Evolutionary conservation across 2,888 invertebrate species (phyloP).

Genomic region (Eristalis tenax): DNA sequence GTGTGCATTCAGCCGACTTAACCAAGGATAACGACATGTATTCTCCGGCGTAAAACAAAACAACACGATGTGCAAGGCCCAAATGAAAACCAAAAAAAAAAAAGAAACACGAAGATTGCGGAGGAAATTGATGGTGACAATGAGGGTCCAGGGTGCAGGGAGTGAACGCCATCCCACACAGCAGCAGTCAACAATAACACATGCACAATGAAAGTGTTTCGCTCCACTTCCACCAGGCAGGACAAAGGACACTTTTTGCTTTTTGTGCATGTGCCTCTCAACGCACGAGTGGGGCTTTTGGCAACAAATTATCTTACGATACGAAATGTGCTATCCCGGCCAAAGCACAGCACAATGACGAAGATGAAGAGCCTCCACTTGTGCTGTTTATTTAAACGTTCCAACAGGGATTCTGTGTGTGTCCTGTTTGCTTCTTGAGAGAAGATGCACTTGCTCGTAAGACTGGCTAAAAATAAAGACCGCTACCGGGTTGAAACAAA

Average conservation of each 20-base stretch:
- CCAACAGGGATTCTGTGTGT: conserved; percentile 28
- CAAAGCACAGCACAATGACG: conserved; percentile 12
- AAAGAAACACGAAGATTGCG: conserved; percentile 1
- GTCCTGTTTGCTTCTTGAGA: conserved; percentile 21
- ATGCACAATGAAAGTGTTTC: conserved; percentile 53
- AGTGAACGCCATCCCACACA: conserved; percentile 17
- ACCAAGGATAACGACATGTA: conserved; percentile 62
- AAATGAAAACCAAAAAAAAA: not conserved
- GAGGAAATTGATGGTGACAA: conserved; percentile 52
- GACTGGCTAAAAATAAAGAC: conserved; percentile 14
- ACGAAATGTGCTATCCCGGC: conserved; percentile 17
- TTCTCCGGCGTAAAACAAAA: conserved; percentile 46
- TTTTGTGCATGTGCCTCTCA: conserved; percentile 7
- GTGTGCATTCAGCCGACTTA: conserved; percentile 17
- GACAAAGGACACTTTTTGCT: conserved; percentile 52
- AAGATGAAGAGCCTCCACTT: conserved; percentile 39
- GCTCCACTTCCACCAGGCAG: conserved; percentile 51
- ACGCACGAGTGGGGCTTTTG: conserved; percentile 28
- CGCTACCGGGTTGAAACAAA: conserved; percentile 31
- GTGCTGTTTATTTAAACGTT: conserved; percentile 55
- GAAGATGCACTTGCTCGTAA: not conserved
- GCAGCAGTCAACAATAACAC: conserved; percentile 36
- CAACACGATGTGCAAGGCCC: conserved; percentile 11
- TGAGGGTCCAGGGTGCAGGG: conserved; percentile 31
- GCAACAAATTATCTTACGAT: conserved; percentile 47